Evolutionary conservation across 2,113 vertebrate genomes (phyloP), one percentile per base, ranked within the genome.

Genomic region (Cricetomys ansorgei): DNA sequence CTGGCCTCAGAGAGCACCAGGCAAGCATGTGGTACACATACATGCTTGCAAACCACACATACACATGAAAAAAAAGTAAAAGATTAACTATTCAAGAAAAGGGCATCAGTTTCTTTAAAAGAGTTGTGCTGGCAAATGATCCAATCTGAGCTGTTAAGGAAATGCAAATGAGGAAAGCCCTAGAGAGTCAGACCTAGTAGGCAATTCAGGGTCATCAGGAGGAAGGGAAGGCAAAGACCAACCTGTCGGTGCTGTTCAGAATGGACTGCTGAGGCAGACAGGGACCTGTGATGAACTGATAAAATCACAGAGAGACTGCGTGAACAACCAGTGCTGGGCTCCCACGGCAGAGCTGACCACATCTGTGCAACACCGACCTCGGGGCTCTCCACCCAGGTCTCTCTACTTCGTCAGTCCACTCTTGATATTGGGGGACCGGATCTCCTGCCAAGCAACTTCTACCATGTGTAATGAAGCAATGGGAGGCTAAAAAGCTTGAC

Each of bases 141-240:
- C 72, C n/a, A 62, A 69, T 81, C 72, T 79, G 67, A 92, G 25
- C 43, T 86, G 48, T 27, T 21, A 45, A 80, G 45, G 50, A 55
- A 40, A 55, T 40, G 7, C 48, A 88, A 27, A 77, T 77, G 40
- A 67, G 11, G 70, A 73, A 92, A 55, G 5, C 65, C 62, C 29
- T 81, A 29, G 87, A n/a, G 31, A 53, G 29, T 92, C n/a, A 17
- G 53, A 11, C 62, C 70, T 88, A 67, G 83, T 77, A 86, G 29
- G 13, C 55, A 79, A 94, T 45, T 31, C 79, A 75, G 48, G 34
- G 17, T 89, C 84, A 57, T 17, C 3, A 1, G 25, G 6, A 72
- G 94, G 80, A 95, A 69, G 40, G 31, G 34, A 80, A 86, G 73
- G 48, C 13, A 64, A 88, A 93, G n/a, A 43, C 40, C 45, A 81